Conservation (phyloP, 1,140 invertebrate species). For the Drosophila burlai region DNA sequence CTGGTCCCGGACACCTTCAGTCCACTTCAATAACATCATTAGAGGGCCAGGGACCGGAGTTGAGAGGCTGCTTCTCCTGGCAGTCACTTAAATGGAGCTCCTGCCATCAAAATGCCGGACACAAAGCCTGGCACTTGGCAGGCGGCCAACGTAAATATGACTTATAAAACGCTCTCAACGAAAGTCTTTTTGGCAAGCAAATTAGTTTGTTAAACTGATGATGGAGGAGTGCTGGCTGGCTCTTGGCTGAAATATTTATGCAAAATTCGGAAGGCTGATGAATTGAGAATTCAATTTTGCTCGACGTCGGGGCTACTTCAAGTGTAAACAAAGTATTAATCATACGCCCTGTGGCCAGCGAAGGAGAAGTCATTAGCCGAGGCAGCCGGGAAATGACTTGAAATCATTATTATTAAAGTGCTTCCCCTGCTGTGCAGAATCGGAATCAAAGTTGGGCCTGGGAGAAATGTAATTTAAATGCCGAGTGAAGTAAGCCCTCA, state of each 20-base stretch:
- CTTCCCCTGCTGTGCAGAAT: background rate
- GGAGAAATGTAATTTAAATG: conserved; percentile 50
- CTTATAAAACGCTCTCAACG: conserved; percentile 39
- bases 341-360: conserved; percentile 34
- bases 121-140: conserved; percentile 42
- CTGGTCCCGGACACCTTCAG: conserved; percentile 22
- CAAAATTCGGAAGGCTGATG: conserved; percentile 29
- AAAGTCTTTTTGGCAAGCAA: conserved; percentile 49
- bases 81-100: conserved; percentile 46
- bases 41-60: background rate
- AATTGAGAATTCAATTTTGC: conserved; percentile 43
- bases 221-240: conserved; percentile 24
- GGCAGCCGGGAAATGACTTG: conserved; percentile 35
- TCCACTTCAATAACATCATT: conserved; percentile 49
- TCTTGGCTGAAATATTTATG: conserved; percentile 38
- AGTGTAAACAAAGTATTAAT: conserved; percentile 51
- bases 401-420: conserved; percentile 53
- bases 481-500: conserved; percentile 34
- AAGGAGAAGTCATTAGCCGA: conserved; percentile 31
- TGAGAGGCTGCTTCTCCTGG: conserved; percentile 16
- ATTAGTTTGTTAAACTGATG: conserved; percentile 53
- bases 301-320: conserved; percentile 33
- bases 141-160: conserved; percentile 47
- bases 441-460: conserved; percentile 21
- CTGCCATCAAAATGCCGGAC: conserved; percentile 35